Evolutionary conservation across 2,888 invertebrate genomes (phyloP).

Genomic region (Nycteola revayana): DNA sequence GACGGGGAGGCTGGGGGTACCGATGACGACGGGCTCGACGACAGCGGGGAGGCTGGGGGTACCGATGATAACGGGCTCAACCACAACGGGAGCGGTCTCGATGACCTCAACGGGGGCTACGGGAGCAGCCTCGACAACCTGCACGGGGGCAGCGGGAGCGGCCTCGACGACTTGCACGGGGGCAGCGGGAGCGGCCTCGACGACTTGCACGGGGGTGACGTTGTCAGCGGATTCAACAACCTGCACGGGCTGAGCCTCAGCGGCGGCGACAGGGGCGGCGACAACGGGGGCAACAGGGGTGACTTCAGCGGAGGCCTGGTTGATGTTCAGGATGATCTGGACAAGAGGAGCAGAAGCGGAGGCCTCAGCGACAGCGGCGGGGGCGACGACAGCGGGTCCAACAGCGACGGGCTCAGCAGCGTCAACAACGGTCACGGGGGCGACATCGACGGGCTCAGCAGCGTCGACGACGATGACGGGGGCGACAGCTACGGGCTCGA

Average conservation of each 20-base stretch:
- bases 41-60: slow-evolving; percentile 5
- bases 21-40: slow-evolving; percentile 18
- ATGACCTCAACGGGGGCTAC: slow-evolving; percentile 15
- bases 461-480: slow-evolving; percentile 7
- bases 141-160: slow-evolving; percentile 10
- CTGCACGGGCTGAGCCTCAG: neutral
- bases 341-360: slow-evolving; percentile 30
- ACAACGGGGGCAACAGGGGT: slow-evolving; percentile 17
- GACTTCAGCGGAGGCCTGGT: slow-evolving; percentile 19
- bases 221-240: slow-evolving; percentile 1
- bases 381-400: slow-evolving; percentile 1
- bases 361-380: slow-evolving; percentile 9
- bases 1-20: slow-evolving; percentile 24
- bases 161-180: slow-evolving; percentile 4
- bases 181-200: slow-evolving; percentile 9
- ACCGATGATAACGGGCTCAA: slow-evolving; percentile 16
- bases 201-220: neutral
- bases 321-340: slow-evolving; percentile 41
- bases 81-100: slow-evolving; percentile 9
- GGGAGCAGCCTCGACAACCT: slow-evolving; percentile 13
- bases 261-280: slow-evolving; percentile 12
- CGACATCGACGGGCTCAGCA: neutral
- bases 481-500: neutral
- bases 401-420: neutral
- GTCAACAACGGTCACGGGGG: slow-evolving; percentile 1